Base-by-base conservation (phyloP, 2,113 vertebrate genomes). In the Equus quagga region DNA sequence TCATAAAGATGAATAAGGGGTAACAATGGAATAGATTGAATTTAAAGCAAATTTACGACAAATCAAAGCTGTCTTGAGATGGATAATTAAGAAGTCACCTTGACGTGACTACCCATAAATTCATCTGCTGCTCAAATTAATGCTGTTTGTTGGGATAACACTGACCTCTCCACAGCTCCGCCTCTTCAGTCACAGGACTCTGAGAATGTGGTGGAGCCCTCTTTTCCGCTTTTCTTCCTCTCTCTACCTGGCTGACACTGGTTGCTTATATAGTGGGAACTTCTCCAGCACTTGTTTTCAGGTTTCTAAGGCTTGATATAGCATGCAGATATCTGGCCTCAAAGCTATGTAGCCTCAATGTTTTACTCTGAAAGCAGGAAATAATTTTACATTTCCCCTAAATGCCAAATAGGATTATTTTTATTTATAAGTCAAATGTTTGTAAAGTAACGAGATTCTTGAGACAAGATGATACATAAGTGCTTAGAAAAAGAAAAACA, bases 401-500 rank as follows among this genome's bases (percentile, higher is more conserved):
- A 8, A 56, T 0, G 51, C 7, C 51, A 26, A 19, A 58, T 78
- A 65, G 41, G 24, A 51, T 64, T 80, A 85, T 73, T 67, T 33
- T 64, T 85, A 65, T 93, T 64, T 75, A 56, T 60, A 89, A 86
- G 33, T 78, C 56, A 58, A 15, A 31, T 94, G 15, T 75, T 60
- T 84, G 49, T 56, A 85, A 80, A 85, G 67, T 51, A 90, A n/a
- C 76, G 65, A 87, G 51, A 82, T 78, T 46, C 19, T 91, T 51
- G 49, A 51, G 13, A 82, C 8, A 93, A 93, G 21, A 31, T 72
- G 49, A 80, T 75, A 76, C 79, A 84, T 89, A 85, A 84, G 92
- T 58, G 60, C 67, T 41, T 73, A 54, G 18, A 56, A 88, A 97
- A 90, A 90, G 23, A 76, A 94, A 81, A 95, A 94, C 10, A 89